phyloP scores from a whole-genome alignment of 2,113 vertebrate species.

The Columba janthina region DNA sequence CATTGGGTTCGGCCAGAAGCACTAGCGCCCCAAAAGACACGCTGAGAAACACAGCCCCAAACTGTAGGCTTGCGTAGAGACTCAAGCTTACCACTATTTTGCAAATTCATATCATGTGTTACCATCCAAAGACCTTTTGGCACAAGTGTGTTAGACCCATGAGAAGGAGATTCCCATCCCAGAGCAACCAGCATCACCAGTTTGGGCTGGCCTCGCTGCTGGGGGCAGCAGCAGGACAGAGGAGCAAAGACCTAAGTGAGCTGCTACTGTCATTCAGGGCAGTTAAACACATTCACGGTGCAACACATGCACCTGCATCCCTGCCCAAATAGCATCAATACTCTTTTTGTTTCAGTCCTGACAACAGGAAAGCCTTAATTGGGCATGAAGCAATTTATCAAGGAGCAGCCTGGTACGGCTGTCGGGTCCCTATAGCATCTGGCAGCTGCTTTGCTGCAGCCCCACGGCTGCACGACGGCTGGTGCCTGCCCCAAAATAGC shows the following conservation, averaged over 20 bases:
- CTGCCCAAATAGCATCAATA: neutral
- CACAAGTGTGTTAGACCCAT: neutral
- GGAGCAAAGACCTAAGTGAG: neutral
- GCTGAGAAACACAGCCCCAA: neutral
- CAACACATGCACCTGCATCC: neutral
- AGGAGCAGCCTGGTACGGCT: slow-evolving; percentile 23
- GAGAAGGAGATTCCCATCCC: neutral
- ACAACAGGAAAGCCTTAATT: slow-evolving; percentile 41
- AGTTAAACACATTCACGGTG: neutral
- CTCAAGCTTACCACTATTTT: neutral
- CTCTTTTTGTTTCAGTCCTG: neutral
- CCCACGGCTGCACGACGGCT: neutral
- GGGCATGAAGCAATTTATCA: slow-evolving; percentile 64
- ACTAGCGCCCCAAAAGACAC: neutral
- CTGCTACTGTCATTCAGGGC: neutral
- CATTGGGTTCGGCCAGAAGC: neutral
- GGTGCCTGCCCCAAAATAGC: neutral
- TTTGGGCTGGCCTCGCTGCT: neutral
- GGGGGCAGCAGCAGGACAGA: neutral
- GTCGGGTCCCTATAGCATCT: slow-evolving; percentile 47
- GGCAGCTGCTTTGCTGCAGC: slow-evolving; percentile 4
- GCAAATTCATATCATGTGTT: neutral
- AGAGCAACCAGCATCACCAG: neutral
- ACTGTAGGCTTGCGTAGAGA: neutral
- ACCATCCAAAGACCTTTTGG: neutral